These are phyloP conservation scores for Lacerta viridis DNA, from an alignment of 2,797 vertebrate species.

Conservation along the genomic window DNA sequence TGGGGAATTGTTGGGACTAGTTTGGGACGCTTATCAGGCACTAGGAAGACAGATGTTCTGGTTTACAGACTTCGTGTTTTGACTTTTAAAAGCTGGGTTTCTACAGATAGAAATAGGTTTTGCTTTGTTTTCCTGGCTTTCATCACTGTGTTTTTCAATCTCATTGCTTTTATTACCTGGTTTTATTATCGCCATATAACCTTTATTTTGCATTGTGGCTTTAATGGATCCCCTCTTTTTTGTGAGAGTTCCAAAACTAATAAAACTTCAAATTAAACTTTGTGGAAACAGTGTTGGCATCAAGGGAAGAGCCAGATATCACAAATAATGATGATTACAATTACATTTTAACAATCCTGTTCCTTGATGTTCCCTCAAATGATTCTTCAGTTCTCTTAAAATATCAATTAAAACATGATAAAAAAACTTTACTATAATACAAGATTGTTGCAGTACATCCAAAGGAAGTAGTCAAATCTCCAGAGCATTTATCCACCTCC, in stretches of 20 bases:
- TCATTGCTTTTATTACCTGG: background rate
- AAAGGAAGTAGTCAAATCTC: too few species aligned
- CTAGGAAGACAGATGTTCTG: too few species aligned
- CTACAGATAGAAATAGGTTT: too few species aligned
- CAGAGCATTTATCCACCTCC: too few species aligned
- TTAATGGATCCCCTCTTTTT: background rate
- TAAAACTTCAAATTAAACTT: background rate
- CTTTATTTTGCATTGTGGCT: background rate
- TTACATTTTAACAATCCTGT: background rate
- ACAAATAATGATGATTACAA: background rate
- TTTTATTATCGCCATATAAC: background rate
- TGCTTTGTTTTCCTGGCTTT: too few species aligned
- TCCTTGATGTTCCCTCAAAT: background rate
- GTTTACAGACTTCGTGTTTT: too few species aligned
- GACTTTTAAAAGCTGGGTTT: too few species aligned
- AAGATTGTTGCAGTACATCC: too few species aligned
- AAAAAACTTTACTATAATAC: too few species aligned
- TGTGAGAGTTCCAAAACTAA: background rate
- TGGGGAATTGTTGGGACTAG: too few species aligned
- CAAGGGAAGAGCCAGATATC: background rate
- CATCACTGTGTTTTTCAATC: background rate
- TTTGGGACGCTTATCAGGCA: too few species aligned
- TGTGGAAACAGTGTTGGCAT: background rate
- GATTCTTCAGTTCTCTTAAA: background rate
- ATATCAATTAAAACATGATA: too few species aligned